Percentiles rank a stretch among this genome's conserved stretches.
Conservation (phyloP, 2,113 vertebrate genomes). For the Isichthys henryi region DNA sequence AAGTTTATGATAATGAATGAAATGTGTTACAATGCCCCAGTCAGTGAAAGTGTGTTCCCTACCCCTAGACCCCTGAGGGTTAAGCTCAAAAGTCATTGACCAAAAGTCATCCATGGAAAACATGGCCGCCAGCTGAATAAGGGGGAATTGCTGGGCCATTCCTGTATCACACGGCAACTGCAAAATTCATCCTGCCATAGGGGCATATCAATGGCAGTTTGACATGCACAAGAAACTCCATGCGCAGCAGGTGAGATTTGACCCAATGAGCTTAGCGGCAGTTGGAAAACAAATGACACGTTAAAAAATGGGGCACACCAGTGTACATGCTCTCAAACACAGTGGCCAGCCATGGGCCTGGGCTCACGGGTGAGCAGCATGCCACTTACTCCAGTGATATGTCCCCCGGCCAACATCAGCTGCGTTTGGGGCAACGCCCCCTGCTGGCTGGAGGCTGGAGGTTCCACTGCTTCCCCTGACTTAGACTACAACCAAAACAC, state of each 20-base stretch:
- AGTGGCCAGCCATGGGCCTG: neutral
- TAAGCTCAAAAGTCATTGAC: neutral
- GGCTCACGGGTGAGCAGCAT: conserved; percentile 34
- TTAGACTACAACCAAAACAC: conserved; percentile 75
- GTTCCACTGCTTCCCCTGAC: conserved; percentile 82
- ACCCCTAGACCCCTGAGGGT: neutral
- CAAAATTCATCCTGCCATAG: neutral
- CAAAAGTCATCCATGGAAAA: neutral
- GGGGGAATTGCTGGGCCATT: neutral
- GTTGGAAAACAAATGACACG: neutral
- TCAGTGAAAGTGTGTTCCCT: too few species aligned
- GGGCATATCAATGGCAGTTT: neutral
- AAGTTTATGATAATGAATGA: too few species aligned
- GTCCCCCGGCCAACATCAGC: conserved; percentile 94
- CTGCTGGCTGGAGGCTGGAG: conserved; percentile 83
- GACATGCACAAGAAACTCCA: neutral
- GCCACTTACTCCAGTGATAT: conserved; percentile 91
- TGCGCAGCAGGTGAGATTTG: conserved; percentile 1
- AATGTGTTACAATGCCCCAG: too few species aligned
- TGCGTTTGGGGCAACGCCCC: conserved; percentile 85
- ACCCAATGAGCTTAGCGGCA: neutral
- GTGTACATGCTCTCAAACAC: conserved; percentile 6
- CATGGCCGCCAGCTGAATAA: neutral
- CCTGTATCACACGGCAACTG: neutral
- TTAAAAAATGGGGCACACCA: neutral